Evolutionary conservation across 1,140 invertebrate species (phyloP).

Genomic region (Lucilia cuprina): DNA sequence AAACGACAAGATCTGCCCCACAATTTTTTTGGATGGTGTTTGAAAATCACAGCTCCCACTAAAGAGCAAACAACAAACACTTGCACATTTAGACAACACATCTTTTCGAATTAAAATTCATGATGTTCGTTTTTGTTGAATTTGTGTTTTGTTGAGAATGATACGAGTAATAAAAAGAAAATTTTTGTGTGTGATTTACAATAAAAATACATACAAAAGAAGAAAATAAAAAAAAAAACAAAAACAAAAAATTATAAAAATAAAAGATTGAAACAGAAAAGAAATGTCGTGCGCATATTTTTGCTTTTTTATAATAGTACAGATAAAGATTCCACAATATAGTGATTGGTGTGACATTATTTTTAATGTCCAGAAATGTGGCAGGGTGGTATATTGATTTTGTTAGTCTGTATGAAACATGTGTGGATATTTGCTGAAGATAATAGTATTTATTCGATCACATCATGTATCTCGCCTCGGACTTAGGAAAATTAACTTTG

Average conservation of each 20-base stretch:
- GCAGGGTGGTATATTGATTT: no score
- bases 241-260: not conserved
- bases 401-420: no score
- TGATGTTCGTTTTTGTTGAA: not conserved
- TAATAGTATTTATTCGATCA: no score
- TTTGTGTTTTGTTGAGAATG: not conserved
- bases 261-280: not conserved
- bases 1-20: not conserved
- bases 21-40: not conserved
- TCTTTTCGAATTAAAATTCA: not conserved
- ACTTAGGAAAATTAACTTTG: no score
- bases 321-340: not conserved
- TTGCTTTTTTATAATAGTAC: not conserved
- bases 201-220: not conserved
- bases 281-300: slow-evolving; percentile 1
- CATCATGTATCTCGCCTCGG: no score
- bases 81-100: not conserved
- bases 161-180: not conserved
- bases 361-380: no score
- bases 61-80: not conserved
- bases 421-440: no score
- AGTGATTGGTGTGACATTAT: not conserved
- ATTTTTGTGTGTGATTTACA: not conserved
- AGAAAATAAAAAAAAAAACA: no score
- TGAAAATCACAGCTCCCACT: slow-evolving; percentile 11